Conservation (phyloP, 2,797 vertebrate genomes). For the Myiothlypis chrysogaster region DNA sequence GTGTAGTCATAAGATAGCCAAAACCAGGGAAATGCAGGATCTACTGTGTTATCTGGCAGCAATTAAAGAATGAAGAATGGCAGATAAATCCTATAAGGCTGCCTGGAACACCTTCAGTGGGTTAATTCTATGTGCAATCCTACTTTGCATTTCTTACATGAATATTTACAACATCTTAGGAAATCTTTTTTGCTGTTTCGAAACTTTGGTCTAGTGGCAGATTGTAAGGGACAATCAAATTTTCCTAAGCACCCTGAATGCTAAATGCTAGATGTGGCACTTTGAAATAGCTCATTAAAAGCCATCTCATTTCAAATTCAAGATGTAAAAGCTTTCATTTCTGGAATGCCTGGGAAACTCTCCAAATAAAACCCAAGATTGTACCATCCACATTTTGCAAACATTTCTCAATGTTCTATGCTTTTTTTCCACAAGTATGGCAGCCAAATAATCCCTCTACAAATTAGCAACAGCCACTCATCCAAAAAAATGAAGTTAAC, state of each 20-base stretch:
- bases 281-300: not conserved
- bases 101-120: not conserved
- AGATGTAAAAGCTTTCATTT: conserved; percentile 4
- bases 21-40: not conserved
- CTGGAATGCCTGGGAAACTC: not conserved
- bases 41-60: not conserved
- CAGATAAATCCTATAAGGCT: not conserved
- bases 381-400: conserved; percentile 12
- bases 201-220: not conserved
- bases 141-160: not conserved
- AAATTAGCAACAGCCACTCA: conserved; percentile 26
- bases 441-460: not conserved
- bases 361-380: conserved; percentile 41
- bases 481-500: not conserved
- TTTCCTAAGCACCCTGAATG: not conserved
- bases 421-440: not conserved
- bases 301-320: not conserved
- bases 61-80: not conserved
- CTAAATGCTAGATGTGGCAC: not conserved
- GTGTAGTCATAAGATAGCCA: not conserved
- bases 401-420: not conserved
- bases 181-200: not conserved
- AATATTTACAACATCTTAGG: not conserved
- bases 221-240: not conserved
- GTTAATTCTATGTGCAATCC: not conserved